A percentile compares a stretch with the other conserved stretches of the same genome.
phyloP scores from a whole-genome alignment of 2,113 vertebrate species.

The Oophaga pumilio region DNA sequence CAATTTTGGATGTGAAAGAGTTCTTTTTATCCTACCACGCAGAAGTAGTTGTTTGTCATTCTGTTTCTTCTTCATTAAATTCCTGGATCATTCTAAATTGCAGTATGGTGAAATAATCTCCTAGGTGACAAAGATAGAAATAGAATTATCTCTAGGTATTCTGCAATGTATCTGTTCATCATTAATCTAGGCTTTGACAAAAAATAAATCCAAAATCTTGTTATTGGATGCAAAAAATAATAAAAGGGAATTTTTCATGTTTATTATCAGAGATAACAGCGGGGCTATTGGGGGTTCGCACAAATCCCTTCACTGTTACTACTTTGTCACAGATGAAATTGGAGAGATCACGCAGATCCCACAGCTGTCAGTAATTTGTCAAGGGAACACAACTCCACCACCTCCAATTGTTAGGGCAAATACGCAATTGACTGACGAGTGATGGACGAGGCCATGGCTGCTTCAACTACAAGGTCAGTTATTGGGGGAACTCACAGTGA shows the following conservation, averaged over 20 bases:
- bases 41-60: not conserved
- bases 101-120: not conserved
- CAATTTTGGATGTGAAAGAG: not conserved
- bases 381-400: no score
- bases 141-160: not conserved
- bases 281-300: no score
- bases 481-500: no score
- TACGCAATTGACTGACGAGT: no score
- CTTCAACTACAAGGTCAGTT: no score
- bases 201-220: not conserved
- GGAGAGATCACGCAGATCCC: no score
- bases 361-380: no score
- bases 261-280: no score
- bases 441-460: no score
- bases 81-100: constrained; percentile 1
- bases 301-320: no score
- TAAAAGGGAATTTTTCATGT: not conserved
- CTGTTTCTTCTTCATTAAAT: constrained; percentile 2
- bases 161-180: not conserved
- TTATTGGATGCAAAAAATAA: not conserved
- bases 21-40: not conserved
- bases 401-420: no score
- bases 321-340: no score
- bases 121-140: not conserved
- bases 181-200: not conserved